Conservation (phyloP, 2,113 vertebrate genomes). For the Ursus arctos region DNA sequence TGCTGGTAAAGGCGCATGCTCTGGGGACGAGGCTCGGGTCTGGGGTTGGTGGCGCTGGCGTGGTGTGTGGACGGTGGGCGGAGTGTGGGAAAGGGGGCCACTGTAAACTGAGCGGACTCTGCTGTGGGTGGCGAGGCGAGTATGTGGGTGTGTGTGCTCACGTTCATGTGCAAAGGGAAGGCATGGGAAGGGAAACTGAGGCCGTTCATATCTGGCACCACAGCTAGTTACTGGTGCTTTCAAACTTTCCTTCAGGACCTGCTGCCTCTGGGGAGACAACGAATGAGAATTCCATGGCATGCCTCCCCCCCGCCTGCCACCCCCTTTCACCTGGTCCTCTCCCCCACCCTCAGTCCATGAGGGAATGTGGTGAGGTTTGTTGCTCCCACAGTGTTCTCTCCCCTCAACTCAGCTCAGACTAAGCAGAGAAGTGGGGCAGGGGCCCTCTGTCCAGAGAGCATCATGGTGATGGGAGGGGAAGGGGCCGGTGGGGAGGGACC, state of each 20-base stretch:
- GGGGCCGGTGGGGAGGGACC: not conserved
- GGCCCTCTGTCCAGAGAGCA: not conserved
- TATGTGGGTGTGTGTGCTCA: not conserved
- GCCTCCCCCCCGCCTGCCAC: accelerated
- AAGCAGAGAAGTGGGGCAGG: not conserved
- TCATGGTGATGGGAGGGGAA: not conserved
- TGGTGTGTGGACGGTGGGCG: too few species aligned
- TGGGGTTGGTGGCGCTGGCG: accelerated
- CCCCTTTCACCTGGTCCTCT: accelerated
- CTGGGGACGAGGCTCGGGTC: accelerated
- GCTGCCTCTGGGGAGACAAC: not conserved
- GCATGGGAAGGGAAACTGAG: not conserved
- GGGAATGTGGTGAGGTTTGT: not conserved
- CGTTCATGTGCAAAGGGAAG: not conserved
- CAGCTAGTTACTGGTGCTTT: not conserved
- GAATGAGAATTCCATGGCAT: accelerated
- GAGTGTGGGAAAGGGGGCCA: accelerated
- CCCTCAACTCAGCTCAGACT: not conserved
- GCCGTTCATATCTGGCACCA: not conserved
- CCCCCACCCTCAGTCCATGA: not conserved
- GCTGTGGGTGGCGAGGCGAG: accelerated
- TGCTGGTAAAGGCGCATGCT: not conserved
- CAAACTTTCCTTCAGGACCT: not conserved
- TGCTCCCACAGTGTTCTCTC: not conserved
- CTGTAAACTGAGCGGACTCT: not conserved